Percentiles rank a stretch among this genome's conserved stretches.
These are phyloP conservation scores for Luperina nickerlii DNA, from an alignment of 2,888 invertebrate species.

Conservation along the genomic window DNA sequence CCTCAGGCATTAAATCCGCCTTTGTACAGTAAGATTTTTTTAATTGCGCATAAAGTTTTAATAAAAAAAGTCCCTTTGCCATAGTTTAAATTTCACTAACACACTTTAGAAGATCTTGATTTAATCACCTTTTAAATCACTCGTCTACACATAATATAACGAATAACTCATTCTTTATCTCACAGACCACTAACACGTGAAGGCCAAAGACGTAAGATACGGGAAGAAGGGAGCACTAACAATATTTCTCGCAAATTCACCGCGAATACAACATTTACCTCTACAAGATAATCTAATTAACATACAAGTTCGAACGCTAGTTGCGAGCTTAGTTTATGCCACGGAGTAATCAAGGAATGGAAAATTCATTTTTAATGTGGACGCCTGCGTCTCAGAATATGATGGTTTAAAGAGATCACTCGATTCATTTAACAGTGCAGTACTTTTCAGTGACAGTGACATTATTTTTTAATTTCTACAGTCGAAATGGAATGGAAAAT, in stretches of 20 bases:
- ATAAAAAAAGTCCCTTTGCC: too few relatives aligned
- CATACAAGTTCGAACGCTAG: constrained; percentile 62
- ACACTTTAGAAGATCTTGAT: background rate
- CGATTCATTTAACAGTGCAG: background rate
- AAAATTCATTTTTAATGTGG: constrained; percentile 3
- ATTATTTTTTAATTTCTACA: background rate
- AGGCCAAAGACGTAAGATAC: constrained; percentile 24
- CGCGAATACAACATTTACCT: constrained; percentile 57
- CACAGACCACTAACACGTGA: constrained; percentile 11
- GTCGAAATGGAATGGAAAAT: constrained; percentile 12
- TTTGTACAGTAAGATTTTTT: too few relatives aligned
- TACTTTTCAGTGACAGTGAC: background rate
- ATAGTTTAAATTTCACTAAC: background rate
- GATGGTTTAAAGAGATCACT: background rate
- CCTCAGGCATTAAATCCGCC: too few relatives aligned
- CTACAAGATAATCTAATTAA: constrained; percentile 62
- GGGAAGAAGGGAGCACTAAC: constrained; percentile 21
- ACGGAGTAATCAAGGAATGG: constrained; percentile 10
- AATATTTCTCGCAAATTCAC: constrained; percentile 51
- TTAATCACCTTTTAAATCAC: background rate
- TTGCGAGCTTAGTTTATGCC: constrained; percentile 30
- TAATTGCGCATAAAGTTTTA: too few relatives aligned
- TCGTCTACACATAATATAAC: background rate
- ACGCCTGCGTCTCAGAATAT: background rate
- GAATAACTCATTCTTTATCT: constrained; percentile 1